phyloP scores from a whole-genome alignment of 1,140 invertebrate genomes.

The Macrobrachium rosenbergii region DNA sequence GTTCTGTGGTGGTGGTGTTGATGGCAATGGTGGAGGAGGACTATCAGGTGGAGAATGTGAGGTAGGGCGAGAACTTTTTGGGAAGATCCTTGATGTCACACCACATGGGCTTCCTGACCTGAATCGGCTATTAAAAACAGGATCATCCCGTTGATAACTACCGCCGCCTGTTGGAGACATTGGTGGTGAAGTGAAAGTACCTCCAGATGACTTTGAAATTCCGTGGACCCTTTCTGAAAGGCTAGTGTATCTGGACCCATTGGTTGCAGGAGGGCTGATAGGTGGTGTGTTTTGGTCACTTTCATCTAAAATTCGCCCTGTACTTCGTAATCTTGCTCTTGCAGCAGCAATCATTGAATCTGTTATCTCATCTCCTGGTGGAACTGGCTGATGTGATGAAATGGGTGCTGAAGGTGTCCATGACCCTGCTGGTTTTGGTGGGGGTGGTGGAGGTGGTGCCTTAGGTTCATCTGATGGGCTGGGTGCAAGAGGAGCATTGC shows the following conservation, averaged over 20 bases:
- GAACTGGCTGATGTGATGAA: slow-evolving; percentile 16
- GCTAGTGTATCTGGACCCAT: slow-evolving; percentile 3
- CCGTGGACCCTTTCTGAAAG: slow-evolving; percentile 3
- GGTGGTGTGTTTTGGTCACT: slow-evolving; percentile 44
- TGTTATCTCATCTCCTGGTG: slow-evolving; percentile 51
- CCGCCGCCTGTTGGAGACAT: slow-evolving; percentile 33
- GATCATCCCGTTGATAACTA: slow-evolving; percentile 17
- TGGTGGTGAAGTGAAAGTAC: slow-evolving; percentile 31
- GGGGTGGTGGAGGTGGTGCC: slow-evolving; percentile 50
- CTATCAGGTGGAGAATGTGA: slow-evolving; percentile 45
- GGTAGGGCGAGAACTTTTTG: not conserved
- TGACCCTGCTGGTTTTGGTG: slow-evolving; percentile 50
- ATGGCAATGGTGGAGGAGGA: slow-evolving; percentile 43
- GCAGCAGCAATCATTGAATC: slow-evolving; percentile 61
- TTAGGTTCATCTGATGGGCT: slow-evolving; percentile 15
- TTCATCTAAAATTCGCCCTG: slow-evolving; percentile 57
- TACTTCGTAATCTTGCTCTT: slow-evolving; percentile 55
- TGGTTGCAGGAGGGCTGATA: slow-evolving; percentile 38
- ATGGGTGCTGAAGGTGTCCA: slow-evolving; percentile 25
- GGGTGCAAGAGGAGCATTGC: not conserved
- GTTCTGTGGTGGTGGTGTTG: slow-evolving; percentile 52
- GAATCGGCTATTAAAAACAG: slow-evolving; percentile 50
- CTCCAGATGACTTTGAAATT: not conserved
- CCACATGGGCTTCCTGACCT: slow-evolving; percentile 53
- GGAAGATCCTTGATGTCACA: not conserved